These are phyloP conservation scores for Ochlodes sylvanus DNA, from an alignment of 2,888 invertebrate genomes.

Conservation along the genomic window DNA sequence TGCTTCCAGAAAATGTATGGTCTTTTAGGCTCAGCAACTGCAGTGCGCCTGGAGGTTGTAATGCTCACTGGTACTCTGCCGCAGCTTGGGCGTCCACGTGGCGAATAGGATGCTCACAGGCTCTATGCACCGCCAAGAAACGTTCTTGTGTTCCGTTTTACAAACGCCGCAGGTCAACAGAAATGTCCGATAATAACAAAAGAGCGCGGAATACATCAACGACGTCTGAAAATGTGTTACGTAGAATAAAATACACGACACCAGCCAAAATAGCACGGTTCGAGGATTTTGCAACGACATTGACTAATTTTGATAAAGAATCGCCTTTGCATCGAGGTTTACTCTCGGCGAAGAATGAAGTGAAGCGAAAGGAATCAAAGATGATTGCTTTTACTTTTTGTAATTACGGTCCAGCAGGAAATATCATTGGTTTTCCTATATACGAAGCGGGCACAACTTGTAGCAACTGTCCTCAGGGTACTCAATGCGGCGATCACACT, in stretches of 20 bases:
- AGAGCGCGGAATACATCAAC: conserved; percentile 45
- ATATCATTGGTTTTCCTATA: conserved; percentile 77
- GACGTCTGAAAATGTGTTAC: conserved; percentile 59
- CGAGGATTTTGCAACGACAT: conserved; percentile 57
- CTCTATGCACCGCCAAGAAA: conserved; percentile 69
- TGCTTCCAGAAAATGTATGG: conserved; percentile 69
- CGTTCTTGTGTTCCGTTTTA: conserved; percentile 66
- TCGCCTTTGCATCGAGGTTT: conserved; percentile 68
- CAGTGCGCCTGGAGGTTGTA: conserved; percentile 73
- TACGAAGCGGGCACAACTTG: conserved; percentile 71
- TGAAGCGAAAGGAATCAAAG: conserved; percentile 57
- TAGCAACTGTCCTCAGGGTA: conserved; percentile 72
- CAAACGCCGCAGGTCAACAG: conserved; percentile 53
- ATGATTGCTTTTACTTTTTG: conserved; percentile 76
- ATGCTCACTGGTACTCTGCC: conserved; percentile 75
- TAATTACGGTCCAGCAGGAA: conserved; percentile 79
- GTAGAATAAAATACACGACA: conserved; percentile 67
- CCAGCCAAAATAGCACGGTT: conserved; percentile 49
- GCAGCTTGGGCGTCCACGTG: conserved; percentile 79
- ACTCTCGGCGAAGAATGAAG: conserved; percentile 44
- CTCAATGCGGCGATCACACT: conserved; percentile 68
- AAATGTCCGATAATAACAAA: conserved; percentile 17
- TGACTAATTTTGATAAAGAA: conserved; percentile 48
- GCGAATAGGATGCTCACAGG: conserved; percentile 76
- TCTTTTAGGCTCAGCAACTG: conserved; percentile 71